phyloP scores from a whole-genome alignment of 2,797 vertebrate genomes.

The Mastacembelus armatus region DNA sequence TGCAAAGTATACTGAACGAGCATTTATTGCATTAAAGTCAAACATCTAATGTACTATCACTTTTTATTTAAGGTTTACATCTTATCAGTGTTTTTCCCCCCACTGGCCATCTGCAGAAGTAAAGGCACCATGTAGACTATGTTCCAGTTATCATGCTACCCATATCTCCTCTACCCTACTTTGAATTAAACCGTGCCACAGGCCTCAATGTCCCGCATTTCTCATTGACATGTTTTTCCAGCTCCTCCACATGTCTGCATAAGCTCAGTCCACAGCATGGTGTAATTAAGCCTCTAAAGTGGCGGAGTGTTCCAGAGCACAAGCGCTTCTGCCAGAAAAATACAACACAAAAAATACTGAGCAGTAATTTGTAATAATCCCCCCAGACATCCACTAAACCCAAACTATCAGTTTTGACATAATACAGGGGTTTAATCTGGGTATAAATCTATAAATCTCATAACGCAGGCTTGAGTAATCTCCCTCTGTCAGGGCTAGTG shows the following conservation, averaged over 20 bases:
- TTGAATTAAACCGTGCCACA: constrained; percentile 58
- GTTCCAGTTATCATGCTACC: constrained; percentile 33
- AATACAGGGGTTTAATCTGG: constrained; percentile 79
- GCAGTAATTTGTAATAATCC: constrained; percentile 81
- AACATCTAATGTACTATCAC: constrained; percentile 2
- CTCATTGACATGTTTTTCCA: constrained; percentile 70
- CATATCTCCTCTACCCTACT: constrained; percentile 42
- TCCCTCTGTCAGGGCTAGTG: constrained; percentile 68
- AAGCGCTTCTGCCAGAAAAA: constrained; percentile 66
- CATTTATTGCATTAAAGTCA: not conserved
- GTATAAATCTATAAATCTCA: constrained; percentile 82
- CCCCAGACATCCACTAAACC: constrained; percentile 77
- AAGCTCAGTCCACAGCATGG: constrained; percentile 63
- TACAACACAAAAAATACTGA: constrained; percentile 67
- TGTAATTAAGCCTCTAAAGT: constrained; percentile 82
- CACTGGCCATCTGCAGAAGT: constrained; percentile 53
- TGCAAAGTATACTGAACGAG: not conserved
- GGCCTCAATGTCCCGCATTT: constrained; percentile 54
- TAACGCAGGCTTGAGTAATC: constrained; percentile 72
- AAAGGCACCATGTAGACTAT: constrained; percentile 68
- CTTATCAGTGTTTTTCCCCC: constrained; percentile 39
- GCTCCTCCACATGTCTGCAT: constrained; percentile 69
- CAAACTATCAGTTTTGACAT: constrained; percentile 81
- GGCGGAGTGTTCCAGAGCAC: constrained; percentile 65
- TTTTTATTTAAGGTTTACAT: too few species aligned